These are phyloP conservation scores for Pocillopora grandis DNA, from an alignment of 92 coral and sea anemone genomes.

Conservation along the genomic window DNA sequence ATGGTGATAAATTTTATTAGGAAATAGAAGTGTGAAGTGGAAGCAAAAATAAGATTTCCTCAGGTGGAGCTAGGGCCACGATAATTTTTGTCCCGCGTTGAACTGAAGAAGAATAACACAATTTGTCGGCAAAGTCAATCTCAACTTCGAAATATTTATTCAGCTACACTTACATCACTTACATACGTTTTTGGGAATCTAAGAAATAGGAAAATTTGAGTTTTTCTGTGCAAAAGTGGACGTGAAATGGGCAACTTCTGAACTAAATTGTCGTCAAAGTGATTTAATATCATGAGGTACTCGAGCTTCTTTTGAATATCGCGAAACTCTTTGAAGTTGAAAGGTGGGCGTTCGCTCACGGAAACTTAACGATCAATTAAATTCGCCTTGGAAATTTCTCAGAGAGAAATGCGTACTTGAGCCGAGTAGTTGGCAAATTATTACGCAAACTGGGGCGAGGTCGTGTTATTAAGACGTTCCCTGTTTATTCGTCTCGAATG, in stretches of 20 bases:
- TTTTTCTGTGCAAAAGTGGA: neutral
- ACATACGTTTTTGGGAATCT: neutral
- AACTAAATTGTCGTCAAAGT: neutral
- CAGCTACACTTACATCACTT: neutral
- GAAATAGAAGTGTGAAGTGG: too few species aligned
- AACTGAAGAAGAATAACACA: too few species aligned
- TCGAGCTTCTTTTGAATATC: neutral
- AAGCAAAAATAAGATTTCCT: too few species aligned
- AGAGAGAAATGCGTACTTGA: neutral
- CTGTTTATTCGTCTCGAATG: slow-evolving; percentile 9
- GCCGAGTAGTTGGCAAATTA: neutral
- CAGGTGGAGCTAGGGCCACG: too few species aligned
- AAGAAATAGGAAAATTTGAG: neutral
- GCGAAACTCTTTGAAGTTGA: neutral
- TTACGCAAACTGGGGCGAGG: neutral
- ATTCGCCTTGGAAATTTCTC: neutral
- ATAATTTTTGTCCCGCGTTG: too few species aligned
- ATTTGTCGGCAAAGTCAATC: too few species aligned
- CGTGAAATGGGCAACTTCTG: neutral
- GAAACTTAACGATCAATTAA: neutral
- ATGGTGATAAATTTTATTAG: too few species aligned
- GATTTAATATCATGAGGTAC: too few species aligned
- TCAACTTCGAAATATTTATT: too few species aligned
- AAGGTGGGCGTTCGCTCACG: neutral
- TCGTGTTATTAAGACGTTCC: neutral